phyloP scores from a whole-genome alignment of 2,888 invertebrate species.

The Drosophila testacea region DNA sequence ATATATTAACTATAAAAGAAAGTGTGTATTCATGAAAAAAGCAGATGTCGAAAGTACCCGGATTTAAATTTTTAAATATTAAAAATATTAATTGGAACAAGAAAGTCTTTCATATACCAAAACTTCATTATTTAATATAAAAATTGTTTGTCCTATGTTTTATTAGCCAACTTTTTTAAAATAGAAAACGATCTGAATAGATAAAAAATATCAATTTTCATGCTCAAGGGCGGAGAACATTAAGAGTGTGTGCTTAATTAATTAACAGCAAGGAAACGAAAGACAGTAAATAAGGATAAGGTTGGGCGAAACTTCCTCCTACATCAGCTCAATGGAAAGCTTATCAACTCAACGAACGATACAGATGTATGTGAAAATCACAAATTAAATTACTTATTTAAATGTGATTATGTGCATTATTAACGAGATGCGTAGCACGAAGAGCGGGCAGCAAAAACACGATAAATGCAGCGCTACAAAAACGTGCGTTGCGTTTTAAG shows the following conservation, averaged over 20 bases:
- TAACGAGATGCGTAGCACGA: conserved; percentile 49
- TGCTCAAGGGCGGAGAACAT: no score
- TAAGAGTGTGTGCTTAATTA: not conserved
- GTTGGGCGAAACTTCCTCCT: not conserved
- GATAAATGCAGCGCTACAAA: conserved; percentile 72
- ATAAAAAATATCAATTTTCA: no score
- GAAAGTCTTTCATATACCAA: no score
- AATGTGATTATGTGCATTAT: conserved; percentile 79
- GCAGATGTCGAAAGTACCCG: no score
- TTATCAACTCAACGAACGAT: conserved; percentile 60
- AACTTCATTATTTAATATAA: no score
- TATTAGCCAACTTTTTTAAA: no score
- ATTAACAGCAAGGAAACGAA: not conserved
- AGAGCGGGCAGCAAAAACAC: conserved; percentile 15
- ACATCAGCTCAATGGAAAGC: conserved; percentile 10
- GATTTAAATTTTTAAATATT: no score
- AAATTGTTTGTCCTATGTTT: no score
- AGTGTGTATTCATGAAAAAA: no score
- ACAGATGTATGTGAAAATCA: conserved; percentile 66
- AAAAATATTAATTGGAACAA: no score
- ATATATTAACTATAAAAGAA: no score
- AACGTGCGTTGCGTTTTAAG: conserved; percentile 74
- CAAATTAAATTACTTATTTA: conserved; percentile 80
- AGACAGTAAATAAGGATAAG: not conserved
- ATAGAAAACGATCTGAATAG: no score